These are phyloP conservation scores for Calidris pugnax DNA, from an alignment of 2,113 vertebrate genomes.

Conservation along the genomic window DNA sequence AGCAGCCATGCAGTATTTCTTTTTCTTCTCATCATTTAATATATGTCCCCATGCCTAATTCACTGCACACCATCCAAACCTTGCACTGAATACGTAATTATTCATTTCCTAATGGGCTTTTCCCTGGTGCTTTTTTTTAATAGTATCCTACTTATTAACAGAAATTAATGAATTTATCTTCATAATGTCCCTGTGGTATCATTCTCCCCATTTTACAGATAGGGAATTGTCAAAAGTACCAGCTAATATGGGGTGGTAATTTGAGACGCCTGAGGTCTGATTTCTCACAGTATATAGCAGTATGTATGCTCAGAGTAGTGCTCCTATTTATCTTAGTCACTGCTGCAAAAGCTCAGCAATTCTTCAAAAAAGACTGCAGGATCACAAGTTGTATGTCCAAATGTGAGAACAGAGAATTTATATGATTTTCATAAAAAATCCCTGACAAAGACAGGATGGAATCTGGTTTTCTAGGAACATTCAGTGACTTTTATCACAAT, in stretches of 20 bases:
- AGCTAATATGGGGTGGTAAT: slow-evolving; percentile 48
- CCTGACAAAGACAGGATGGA: neutral
- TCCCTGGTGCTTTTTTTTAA: slow-evolving; percentile 27
- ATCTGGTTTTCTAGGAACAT: neutral
- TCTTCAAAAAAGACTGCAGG: neutral
- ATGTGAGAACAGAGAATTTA: neutral
- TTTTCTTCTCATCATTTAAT: slow-evolving; percentile 3
- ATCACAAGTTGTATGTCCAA: neutral
- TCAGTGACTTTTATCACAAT: neutral
- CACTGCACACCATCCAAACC: neutral
- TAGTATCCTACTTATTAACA: slow-evolving; percentile 37
- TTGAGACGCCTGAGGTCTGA: slow-evolving; percentile 4
- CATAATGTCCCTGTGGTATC: slow-evolving; percentile 19
- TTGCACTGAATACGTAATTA: slow-evolving; percentile 43
- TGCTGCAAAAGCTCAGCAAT: neutral
- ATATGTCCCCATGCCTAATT: neutral
- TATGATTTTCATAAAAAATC: neutral
- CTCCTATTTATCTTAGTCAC: neutral
- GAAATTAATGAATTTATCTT: slow-evolving; percentile 63
- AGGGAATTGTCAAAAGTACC: slow-evolving; percentile 23
- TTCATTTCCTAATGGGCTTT: slow-evolving; percentile 46
- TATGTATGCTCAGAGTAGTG: neutral
- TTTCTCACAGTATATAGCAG: neutral
- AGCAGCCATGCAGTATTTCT: neutral
- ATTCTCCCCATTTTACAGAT: slow-evolving; percentile 17